A percentile compares a stretch with the other conserved stretches of the same genome.
Conservation (phyloP, 2,888 invertebrate genomes). For the Dorcus hopei region DNA sequence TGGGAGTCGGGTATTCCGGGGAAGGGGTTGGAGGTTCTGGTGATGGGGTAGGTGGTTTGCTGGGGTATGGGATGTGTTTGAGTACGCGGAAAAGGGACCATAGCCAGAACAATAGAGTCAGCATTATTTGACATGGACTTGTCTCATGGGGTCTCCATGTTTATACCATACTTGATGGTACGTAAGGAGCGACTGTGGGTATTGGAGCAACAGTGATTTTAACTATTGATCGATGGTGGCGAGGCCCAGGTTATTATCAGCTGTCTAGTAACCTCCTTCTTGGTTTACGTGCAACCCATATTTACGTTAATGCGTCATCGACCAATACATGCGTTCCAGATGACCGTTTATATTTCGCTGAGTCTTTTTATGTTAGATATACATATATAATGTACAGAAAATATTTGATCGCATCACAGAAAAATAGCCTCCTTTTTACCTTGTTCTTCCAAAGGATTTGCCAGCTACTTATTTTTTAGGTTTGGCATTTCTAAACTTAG, state of each 20-base stretch:
- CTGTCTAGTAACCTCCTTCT: conserved; percentile 11
- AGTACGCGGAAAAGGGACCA: conserved; percentile 63
- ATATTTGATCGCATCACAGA: too few species aligned
- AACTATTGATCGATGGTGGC: conserved; percentile 29
- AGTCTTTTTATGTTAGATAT: too few species aligned
- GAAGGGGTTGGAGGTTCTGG: conserved; percentile 24
- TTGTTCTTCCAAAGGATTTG: too few species aligned
- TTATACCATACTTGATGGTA: conserved; percentile 8
- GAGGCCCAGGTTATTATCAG: conserved; percentile 20
- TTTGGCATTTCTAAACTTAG: too few species aligned
- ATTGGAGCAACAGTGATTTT: conserved; percentile 29
- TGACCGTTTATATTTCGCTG: too few species aligned
- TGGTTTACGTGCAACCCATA: background rate
- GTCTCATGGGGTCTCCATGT: conserved; percentile 17
- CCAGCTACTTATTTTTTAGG: too few species aligned
- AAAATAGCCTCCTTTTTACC: too few species aligned
- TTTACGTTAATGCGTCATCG: background rate
- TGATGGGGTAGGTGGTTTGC: conserved; percentile 18
- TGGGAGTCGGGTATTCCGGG: conserved; percentile 49
- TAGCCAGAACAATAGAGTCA: conserved; percentile 61
- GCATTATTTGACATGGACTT: conserved; percentile 48
- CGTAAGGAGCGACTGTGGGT: background rate
- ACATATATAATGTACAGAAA: too few species aligned
- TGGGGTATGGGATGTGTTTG: conserved; percentile 34
- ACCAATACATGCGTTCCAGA: too few species aligned